Evolutionary conservation across 2,113 vertebrate species (phyloP), one percentile per base, ranked within the genome.

Genomic region (Muntiacus muntjak): DNA sequence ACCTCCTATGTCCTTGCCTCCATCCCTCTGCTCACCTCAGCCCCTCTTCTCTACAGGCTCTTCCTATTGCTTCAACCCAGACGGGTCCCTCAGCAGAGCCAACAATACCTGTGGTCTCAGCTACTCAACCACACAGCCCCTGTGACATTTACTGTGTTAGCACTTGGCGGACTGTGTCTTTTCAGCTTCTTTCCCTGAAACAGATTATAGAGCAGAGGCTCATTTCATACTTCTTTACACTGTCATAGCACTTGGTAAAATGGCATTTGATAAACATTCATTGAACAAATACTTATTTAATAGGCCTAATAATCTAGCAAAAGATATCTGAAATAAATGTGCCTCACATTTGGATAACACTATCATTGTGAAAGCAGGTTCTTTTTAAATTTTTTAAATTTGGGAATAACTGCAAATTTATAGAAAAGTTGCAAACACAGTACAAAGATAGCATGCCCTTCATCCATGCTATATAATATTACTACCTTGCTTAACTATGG

Each of bases 261-360:
- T 13, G 81, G 26, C 55, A 57, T 33, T 94, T 36, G 21, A 88
- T 33, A 94, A 87, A 50, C 50, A 89, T 14, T 76, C 62, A 16
- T 33, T 93, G 84, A 96, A 94, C 33, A 94, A 93, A 57, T 26
- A 96, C 43, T 55, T 28, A 9, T 21, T 91, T 58, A 96, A 81
- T 76, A 96, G 94, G 79, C 40, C 43, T 82, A 97, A 57, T 55
- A 84, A 87, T 78, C 50, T 93, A 83, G 26, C 33, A 64, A 97
- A 95, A 83, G 62, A 57, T 79, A 95, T 33, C 2, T 84, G 12
- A 97, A 89, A 93, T 58, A 95, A 81, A 95, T 89, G 14, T 36
- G 47, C 30, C 21, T 58, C 40, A 88, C n/a, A 93, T 36, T 62
- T 93, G 25, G 17, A 12, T 86, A 92, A 85, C 28, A 90, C 17